Base-by-base conservation (phyloP, 2,797 vertebrate genomes). In the Lates japonicus region DNA sequence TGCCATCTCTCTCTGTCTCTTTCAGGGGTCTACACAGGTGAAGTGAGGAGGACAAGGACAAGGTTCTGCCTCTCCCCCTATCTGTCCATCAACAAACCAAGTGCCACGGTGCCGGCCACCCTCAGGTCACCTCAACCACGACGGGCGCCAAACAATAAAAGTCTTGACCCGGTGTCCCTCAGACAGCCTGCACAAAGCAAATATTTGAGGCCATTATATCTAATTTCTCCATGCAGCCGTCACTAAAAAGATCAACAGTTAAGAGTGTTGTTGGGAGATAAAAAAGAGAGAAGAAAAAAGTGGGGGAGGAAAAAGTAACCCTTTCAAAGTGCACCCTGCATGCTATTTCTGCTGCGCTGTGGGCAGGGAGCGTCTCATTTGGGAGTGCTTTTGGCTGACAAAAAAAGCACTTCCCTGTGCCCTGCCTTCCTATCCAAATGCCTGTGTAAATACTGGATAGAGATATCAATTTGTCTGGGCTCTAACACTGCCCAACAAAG, bases 291-390 rank as follows among this genome's bases (percentile, higher is more conserved):
- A 80, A 84, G 76, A 86, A 90, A 29, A 87, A 87, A 61, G 88
- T 48, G 86, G 87, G 88, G 89, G 73, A 82, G 87, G 84, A 91
- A 92, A 85, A 86, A 90, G 81, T 83, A 83, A 83, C 87, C 86
- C 84, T 88, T 94, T 91, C 85, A 90, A 92, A 93, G 91, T 83
- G 86, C 90, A 91, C 83, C 78, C 92, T 81, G 79, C 61, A 73
- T 82, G 86, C 94, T 96, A 95, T 96, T 95, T 95, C 87, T 93
- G 93, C 87, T 76, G 69, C 81, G 39, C 81, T 95, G 95, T 92
- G 95, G 95, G 91, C 88, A 93, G 92, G 88, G 86, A 95, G 92
- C 87, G 66, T 95, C 94, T 95, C 92, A 94, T 96, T 96, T 95
- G 82, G 91, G 90, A 94, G 88, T 74, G 67, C 79, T 87, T 79